A percentile compares a stretch with the other conserved stretches of the same genome.
Evolutionary conservation across 1,140 invertebrate species (phyloP).

Genomic region (Brachystomella parvula): DNA sequence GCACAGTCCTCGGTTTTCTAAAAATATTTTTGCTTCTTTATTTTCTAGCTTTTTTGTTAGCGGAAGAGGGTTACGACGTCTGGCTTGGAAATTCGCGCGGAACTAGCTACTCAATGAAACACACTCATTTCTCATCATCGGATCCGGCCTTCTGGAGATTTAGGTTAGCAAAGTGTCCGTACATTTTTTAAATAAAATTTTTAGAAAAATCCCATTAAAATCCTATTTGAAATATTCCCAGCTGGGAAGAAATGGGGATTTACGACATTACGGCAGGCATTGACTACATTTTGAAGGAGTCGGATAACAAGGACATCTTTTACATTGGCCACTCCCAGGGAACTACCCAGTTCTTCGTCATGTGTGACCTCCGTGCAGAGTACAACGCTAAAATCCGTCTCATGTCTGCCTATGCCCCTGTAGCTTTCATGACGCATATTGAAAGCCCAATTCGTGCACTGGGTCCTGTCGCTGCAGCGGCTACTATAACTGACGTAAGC

Average conservation of each 20-base stretch:
- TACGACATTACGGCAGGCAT: conserved; percentile 43
- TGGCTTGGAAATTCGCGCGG: conserved; percentile 46
- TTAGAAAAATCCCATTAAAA: neutral
- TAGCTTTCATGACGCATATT: conserved; percentile 54
- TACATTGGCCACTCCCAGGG: conserved; percentile 64
- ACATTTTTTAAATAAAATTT: no score
- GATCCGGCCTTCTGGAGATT: conserved; percentile 30
- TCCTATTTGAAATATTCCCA: neutral
- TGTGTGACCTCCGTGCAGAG: conserved; percentile 52
- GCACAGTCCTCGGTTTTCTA: no score
- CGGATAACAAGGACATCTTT: conserved; percentile 39
- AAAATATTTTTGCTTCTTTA: neutral
- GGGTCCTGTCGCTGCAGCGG: conserved; percentile 37
- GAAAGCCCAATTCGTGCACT: conserved; percentile 41
- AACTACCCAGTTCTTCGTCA: conserved; percentile 54
- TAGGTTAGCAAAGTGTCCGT: conserved; percentile 17
- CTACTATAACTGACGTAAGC: conserved; percentile 1
- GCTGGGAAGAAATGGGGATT: conserved; percentile 29
- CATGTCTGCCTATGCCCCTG: conserved; percentile 59
- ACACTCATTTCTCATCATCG: conserved; percentile 9
- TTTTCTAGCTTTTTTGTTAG: conserved; percentile 40
- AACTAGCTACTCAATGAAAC: conserved; percentile 42
- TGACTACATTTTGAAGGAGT: conserved; percentile 22
- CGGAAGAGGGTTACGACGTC: conserved; percentile 45
- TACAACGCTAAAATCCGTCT: conserved; percentile 57